Percentiles rank a stretch among this genome's conserved stretches.
Evolutionary conservation across 92 coral and sea anemone species (phyloP).

Genomic region (Epizoanthus ramosus): DNA sequence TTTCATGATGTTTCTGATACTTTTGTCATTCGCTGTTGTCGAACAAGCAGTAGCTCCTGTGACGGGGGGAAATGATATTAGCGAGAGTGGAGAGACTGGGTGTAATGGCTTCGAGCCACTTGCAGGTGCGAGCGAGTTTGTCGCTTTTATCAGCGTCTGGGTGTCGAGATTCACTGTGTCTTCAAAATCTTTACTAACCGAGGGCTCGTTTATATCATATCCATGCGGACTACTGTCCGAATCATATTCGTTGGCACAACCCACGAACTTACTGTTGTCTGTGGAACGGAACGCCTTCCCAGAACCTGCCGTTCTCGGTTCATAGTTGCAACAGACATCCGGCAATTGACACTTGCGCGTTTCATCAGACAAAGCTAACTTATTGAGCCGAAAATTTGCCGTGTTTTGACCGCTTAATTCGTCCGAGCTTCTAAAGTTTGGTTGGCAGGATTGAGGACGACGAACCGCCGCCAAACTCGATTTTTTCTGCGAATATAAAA

Average conservation of each 20-base stretch:
- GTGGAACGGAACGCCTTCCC: neutral
- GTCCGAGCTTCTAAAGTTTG: neutral
- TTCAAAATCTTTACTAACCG: neutral
- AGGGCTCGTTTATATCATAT: too few species aligned
- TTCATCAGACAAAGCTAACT: neutral
- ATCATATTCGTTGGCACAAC: too few species aligned
- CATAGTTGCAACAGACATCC: neutral
- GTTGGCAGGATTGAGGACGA: neutral
- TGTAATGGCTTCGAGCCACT: neutral
- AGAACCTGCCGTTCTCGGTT: neutral
- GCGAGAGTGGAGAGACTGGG: neutral
- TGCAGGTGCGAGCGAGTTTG: too few species aligned
- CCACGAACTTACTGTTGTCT: too few species aligned
- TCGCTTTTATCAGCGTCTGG: neutral
- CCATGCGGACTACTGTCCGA: too few species aligned
- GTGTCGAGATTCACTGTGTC: neutral
- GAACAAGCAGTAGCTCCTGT: neutral
- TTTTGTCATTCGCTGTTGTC: neutral
- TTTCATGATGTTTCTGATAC: neutral
- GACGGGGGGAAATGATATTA: too few species aligned
- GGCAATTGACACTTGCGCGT: neutral
- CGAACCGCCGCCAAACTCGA: neutral
- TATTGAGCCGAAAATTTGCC: too few species aligned
- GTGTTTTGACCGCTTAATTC: neutral
- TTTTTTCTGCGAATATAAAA: neutral